phyloP scores from a whole-genome alignment of 2,113 vertebrate genomes.

The Thamnaconus septentrionalis region DNA sequence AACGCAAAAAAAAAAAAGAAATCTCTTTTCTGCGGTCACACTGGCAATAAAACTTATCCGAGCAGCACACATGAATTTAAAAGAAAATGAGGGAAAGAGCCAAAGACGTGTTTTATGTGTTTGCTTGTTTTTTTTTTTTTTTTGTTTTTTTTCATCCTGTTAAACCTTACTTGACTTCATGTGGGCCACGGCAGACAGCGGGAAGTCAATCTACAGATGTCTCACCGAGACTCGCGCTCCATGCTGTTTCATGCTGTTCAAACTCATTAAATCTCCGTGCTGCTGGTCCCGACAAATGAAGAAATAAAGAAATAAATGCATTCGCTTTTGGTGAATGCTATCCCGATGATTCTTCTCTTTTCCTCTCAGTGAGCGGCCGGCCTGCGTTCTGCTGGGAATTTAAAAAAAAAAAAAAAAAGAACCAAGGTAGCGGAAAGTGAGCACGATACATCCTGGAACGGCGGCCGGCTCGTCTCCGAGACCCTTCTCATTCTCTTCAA shows the following conservation, averaged over 20 bases:
- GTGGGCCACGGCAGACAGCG: conserved; percentile 12
- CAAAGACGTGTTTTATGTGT: too few relatives aligned
- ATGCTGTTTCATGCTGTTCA: conserved; percentile 58
- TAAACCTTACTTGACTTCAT: neutral
- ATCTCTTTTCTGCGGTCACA: too few relatives aligned
- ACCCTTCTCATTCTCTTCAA: conserved; percentile 3
- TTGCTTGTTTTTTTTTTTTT: too few relatives aligned
- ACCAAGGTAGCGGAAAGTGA: conserved; percentile 16
- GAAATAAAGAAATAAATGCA: conserved; percentile 73
- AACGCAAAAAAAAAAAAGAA: too few relatives aligned
- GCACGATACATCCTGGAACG: conserved; percentile 10
- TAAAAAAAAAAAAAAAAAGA: conserved; percentile 11
- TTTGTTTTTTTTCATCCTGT: too few relatives aligned
- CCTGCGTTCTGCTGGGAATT: conserved; percentile 68
- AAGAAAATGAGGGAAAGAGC: too few relatives aligned
- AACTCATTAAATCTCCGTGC: conserved; percentile 73
- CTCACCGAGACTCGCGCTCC: conserved; percentile 47
- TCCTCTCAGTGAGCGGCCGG: too few relatives aligned
- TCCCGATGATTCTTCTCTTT: too few relatives aligned
- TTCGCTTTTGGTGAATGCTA: too few relatives aligned
- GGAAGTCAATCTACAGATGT: conserved; percentile 34
- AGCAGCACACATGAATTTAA: too few relatives aligned
- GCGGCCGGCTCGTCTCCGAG: conserved; percentile 5
- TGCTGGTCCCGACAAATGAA: conserved; percentile 87
- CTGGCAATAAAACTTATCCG: too few relatives aligned